These are phyloP conservation scores for Psettodes erumei DNA, from an alignment of 2,113 vertebrate genomes.

Conservation along the genomic window DNA sequence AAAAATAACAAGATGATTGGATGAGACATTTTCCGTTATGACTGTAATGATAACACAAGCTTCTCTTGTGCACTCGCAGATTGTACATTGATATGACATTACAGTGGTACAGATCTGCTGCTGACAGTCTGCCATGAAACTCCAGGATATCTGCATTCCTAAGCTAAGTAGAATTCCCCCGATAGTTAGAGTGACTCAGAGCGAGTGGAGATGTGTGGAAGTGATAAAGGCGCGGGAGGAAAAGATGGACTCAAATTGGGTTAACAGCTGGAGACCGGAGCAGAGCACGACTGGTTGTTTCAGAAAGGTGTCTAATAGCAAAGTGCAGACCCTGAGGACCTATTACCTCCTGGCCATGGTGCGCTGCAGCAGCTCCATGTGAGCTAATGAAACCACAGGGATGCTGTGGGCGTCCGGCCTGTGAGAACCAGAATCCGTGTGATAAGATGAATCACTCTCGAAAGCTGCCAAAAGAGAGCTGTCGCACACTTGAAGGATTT, in stretches of 20 bases:
- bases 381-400: slow-evolving; percentile 70
- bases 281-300: slow-evolving; percentile 29
- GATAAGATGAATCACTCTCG: slow-evolving; percentile 22
- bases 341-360: slow-evolving; percentile 55
- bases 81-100: background rate
- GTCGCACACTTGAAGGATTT: background rate
- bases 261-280: slow-evolving; percentile 54
- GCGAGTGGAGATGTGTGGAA: slow-evolving; percentile 19
- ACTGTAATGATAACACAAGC: background rate
- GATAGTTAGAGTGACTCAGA: background rate
- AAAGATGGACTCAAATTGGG: slow-evolving; percentile 40
- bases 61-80: background rate
- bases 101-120: slow-evolving; percentile 12
- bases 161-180: slow-evolving; percentile 21
- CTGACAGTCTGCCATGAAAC: slow-evolving; percentile 16
- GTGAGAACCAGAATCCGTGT: slow-evolving; percentile 7
- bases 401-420: slow-evolving; percentile 13
- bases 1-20: background rate
- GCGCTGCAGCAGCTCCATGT: slow-evolving; percentile 26
- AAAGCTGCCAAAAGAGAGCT: slow-evolving; percentile 2
- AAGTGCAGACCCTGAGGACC: slow-evolving; percentile 56
- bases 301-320: slow-evolving; percentile 39
- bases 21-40: background rate
- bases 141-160: slow-evolving; percentile 38
- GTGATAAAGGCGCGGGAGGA: slow-evolving; percentile 7